Conservation (phyloP, 2,797 vertebrate genomes). For the Ciconia nigra region DNA sequence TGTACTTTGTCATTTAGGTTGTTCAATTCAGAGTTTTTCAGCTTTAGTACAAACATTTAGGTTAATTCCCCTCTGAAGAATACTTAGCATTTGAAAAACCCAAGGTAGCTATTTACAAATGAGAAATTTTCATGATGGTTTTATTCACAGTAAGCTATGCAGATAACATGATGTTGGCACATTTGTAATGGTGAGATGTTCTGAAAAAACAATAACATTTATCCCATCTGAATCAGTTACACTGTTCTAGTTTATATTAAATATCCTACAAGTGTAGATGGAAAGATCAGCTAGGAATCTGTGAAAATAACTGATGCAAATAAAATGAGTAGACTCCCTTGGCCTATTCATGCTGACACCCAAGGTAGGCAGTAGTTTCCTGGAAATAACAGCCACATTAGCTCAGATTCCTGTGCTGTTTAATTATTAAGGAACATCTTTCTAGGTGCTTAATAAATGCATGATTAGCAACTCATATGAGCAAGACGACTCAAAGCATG, state of each 20-base stretch:
- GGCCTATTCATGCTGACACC: accelerated
- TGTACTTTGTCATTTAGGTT: not conserved
- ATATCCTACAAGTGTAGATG: not conserved
- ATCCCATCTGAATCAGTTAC: not conserved
- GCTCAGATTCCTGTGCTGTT: not conserved
- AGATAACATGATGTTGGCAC: accelerated
- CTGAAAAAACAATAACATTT: not conserved
- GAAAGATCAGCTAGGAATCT: not conserved
- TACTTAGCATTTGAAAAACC: not conserved
- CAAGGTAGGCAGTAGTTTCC: not conserved
- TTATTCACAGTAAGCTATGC: not conserved
- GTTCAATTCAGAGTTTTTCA: not conserved
- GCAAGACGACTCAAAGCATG: not conserved
- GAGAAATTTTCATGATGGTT: not conserved
- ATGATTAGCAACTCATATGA: not conserved
- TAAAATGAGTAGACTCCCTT: not conserved
- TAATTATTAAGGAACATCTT: not conserved
- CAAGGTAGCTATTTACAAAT: not conserved
- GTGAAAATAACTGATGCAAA: not conserved
- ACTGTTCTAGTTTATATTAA: not conserved
- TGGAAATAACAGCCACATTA: not conserved
- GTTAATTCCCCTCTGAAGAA: not conserved
- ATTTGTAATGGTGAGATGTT: not conserved
- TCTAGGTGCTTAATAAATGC: not conserved
- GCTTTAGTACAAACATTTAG: not conserved